Percentiles rank a stretch among this genome's conserved stretches.
Conservation (phyloP, 2,888 invertebrate species). For the Coelogynopora nodosa region DNA sequence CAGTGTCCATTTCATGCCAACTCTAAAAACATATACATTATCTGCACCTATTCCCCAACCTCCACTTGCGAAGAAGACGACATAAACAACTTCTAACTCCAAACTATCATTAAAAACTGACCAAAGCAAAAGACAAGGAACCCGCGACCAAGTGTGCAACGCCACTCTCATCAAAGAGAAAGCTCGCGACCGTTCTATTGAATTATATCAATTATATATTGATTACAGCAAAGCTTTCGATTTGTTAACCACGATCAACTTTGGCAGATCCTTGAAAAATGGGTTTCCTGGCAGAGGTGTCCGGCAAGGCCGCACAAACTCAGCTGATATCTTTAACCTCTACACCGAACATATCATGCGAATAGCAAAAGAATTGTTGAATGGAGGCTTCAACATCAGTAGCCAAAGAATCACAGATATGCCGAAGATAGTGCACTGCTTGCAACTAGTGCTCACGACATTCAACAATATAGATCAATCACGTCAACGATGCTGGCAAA, state of each 20-base stretch:
- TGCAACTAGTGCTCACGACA: neutral
- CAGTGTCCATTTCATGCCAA: neutral
- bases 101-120: neutral
- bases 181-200: too few relatives aligned
- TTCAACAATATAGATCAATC: neutral
- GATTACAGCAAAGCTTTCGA: too few relatives aligned
- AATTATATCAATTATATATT: too few relatives aligned
- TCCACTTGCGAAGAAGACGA: neutral
- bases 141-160: too few relatives aligned
- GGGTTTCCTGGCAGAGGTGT: neutral
- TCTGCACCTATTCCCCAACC: neutral
- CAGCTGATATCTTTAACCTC: neutral
- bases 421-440: neutral
- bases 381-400: neutral
- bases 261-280: too few relatives aligned
- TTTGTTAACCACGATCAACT: too few relatives aligned
- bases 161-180: too few relatives aligned
- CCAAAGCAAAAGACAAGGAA: neutral
- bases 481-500: neutral
- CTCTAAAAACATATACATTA: neutral
- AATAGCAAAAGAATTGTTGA: constrained; percentile 34
- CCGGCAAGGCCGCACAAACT: constrained; percentile 4
- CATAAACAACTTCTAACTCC: neutral
- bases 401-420: neutral
- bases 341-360: neutral